Conservation (phyloP, 2,113 vertebrate genomes). For the Tylochromis polylepis region DNA sequence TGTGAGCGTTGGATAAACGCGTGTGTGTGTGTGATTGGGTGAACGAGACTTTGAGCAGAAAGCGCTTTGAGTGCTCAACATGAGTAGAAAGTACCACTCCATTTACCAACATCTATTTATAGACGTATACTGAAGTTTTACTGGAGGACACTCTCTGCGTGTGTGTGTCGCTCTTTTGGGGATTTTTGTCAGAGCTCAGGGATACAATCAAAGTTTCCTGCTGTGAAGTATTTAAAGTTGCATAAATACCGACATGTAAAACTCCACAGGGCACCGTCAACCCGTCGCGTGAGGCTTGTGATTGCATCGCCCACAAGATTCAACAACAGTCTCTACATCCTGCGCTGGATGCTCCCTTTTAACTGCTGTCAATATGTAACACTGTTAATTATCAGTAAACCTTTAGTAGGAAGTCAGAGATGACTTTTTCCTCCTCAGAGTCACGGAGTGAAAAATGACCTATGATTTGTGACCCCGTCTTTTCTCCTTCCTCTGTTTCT, state of each 20-base stretch:
- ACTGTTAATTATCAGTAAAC: neutral
- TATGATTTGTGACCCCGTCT: neutral
- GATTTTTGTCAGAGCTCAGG: neutral
- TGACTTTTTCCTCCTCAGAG: neutral
- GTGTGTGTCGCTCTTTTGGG: neutral
- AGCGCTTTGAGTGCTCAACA: neutral
- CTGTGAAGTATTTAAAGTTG: neutral
- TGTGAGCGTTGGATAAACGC: neutral
- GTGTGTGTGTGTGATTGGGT: neutral
- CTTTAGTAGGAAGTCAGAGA: neutral
- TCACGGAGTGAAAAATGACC: neutral
- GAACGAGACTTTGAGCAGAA: neutral
- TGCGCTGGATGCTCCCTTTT: neutral
- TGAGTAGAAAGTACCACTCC: neutral
- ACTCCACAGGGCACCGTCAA: neutral
- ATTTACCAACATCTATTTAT: neutral
- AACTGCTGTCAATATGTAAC: neutral
- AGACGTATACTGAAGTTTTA: neutral
- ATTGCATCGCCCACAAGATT: neutral
- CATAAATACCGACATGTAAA: neutral
- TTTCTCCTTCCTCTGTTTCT: neutral
- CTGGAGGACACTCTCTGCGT: accelerated
- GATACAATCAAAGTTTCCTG: neutral
- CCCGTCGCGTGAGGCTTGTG: neutral
- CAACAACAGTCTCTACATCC: neutral